phyloP scores from a whole-genome alignment of 1,140 invertebrate genomes.

The Anagrus nilaparvatae region DNA sequence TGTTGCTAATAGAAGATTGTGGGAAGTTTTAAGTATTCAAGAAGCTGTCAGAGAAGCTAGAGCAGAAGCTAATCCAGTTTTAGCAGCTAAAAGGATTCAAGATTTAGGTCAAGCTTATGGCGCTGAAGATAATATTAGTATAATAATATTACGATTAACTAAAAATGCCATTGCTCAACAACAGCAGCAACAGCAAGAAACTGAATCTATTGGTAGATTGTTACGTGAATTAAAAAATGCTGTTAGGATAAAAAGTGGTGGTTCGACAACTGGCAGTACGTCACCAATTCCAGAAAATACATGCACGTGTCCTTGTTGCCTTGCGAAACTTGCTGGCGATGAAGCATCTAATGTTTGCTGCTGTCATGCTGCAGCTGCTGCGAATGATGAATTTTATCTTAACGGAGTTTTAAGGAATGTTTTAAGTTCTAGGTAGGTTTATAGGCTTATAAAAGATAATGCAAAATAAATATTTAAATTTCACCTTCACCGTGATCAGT shows the following conservation, averaged over 20 bases:
- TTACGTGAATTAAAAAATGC: too few species aligned
- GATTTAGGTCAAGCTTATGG: slow-evolving; percentile 75
- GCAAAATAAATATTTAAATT: too few species aligned
- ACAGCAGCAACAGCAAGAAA: too few species aligned
- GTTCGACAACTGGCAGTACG: not conserved
- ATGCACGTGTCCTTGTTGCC: slow-evolving; percentile 41
- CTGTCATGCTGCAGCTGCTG: slow-evolving; percentile 25
- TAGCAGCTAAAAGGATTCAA: slow-evolving; percentile 70
- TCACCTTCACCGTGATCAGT: too few species aligned
- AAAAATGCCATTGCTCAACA: too few species aligned
- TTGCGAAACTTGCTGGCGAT: slow-evolving; percentile 24
- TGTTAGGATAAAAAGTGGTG: too few species aligned
- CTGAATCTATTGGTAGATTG: too few species aligned
- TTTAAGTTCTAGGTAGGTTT: slow-evolving; percentile 27
- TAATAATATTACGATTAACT: slow-evolving; percentile 65
- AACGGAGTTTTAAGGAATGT: slow-evolving; percentile 38
- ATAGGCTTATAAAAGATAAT: too few species aligned
- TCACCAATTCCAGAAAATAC: slow-evolving; percentile 40
- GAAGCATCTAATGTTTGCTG: slow-evolving; percentile 33
- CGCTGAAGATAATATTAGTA: slow-evolving; percentile 67
- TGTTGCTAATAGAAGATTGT: slow-evolving; percentile 65
- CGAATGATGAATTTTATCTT: slow-evolving; percentile 27
- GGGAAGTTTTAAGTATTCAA: slow-evolving; percentile 64
- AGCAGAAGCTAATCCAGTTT: slow-evolving; percentile 60
- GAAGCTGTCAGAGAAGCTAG: slow-evolving; percentile 65